Percentiles rank a stretch among this genome's conserved stretches.
These are phyloP conservation scores for Sciaenops ocellatus DNA, from an alignment of 2,797 vertebrate species.

Conservation along the genomic window DNA sequence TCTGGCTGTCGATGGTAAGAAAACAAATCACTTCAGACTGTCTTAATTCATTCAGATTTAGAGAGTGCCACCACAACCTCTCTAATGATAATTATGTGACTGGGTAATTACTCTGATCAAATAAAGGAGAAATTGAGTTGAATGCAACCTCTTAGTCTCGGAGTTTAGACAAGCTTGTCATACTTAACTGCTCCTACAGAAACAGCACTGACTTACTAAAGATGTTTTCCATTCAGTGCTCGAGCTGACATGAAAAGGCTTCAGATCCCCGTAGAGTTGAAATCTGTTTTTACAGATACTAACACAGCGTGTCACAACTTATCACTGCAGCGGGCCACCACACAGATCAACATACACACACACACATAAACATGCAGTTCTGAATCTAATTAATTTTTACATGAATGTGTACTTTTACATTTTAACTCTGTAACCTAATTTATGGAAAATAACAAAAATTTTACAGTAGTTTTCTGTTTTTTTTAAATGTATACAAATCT, in stretches of 20 bases:
- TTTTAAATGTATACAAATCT: too few species aligned
- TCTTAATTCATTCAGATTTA: not conserved
- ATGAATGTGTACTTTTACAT: too few species aligned
- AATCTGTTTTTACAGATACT: not conserved
- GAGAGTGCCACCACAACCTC: not conserved
- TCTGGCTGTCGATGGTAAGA: slow-evolving; percentile 86
- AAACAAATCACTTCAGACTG: not conserved
- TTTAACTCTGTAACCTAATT: too few species aligned
- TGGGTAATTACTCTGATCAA: not conserved
- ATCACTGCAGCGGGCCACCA: not conserved
- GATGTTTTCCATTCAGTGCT: not conserved
- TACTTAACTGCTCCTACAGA: not conserved
- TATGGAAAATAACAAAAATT: too few species aligned
- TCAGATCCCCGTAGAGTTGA: not conserved
- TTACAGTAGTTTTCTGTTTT: too few species aligned
- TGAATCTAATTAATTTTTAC: too few species aligned
- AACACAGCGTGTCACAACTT: not conserved
- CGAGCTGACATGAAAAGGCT: not conserved
- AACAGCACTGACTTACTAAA: not conserved
- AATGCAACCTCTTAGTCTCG: not conserved
- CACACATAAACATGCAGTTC: too few species aligned
- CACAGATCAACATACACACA: not conserved
- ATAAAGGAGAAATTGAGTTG: not conserved
- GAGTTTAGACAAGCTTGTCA: not conserved
- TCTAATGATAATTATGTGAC: not conserved